phyloP scores from a whole-genome alignment of 2,888 invertebrate genomes.

The Blera fallax region DNA sequence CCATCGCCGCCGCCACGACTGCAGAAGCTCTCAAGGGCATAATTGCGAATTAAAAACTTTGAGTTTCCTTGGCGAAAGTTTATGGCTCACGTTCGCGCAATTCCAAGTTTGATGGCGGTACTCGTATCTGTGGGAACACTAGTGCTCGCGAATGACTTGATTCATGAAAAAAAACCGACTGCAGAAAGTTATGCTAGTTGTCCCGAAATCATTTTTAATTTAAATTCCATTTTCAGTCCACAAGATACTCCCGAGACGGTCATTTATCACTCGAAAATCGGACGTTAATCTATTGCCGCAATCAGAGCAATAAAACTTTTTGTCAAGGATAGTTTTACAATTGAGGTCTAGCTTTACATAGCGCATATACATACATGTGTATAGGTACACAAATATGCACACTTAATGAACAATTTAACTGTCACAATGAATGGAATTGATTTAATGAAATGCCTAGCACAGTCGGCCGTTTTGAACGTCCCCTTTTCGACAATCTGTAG shows the following conservation, averaged over 20 bases:
- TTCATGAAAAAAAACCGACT: neutral
- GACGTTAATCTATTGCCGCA: conserved; percentile 51
- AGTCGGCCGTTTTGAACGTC: neutral
- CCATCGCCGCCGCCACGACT: neutral
- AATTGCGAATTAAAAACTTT: conserved; percentile 63
- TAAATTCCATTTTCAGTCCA: conserved; percentile 2
- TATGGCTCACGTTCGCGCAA: conserved; percentile 52
- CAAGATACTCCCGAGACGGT: conserved; percentile 1
- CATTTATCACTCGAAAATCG: conserved; percentile 47
- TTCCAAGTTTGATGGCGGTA: conserved; percentile 44
- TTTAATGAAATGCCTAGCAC: conserved; percentile 19
- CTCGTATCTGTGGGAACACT: conserved; percentile 15
- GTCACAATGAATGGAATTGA: conserved; percentile 36
- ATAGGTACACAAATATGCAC: neutral
- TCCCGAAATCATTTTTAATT: conserved; percentile 18
- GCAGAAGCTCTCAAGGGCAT: conserved; percentile 37
- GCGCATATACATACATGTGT: neutral
- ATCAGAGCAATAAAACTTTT: conserved; percentile 35
- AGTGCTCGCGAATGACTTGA: conserved; percentile 7
- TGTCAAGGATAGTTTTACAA: conserved; percentile 16
- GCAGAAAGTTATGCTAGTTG: conserved; percentile 23
- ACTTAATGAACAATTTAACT: conserved; percentile 24
- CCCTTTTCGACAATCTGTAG: neutral
- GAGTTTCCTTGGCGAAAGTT: conserved; percentile 23
- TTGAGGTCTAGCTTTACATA: neutral